Percentiles rank a stretch among this genome's conserved stretches.
Evolutionary conservation across 2,797 vertebrate species (phyloP).

Genomic region (Spinibarbus caldwelli): DNA sequence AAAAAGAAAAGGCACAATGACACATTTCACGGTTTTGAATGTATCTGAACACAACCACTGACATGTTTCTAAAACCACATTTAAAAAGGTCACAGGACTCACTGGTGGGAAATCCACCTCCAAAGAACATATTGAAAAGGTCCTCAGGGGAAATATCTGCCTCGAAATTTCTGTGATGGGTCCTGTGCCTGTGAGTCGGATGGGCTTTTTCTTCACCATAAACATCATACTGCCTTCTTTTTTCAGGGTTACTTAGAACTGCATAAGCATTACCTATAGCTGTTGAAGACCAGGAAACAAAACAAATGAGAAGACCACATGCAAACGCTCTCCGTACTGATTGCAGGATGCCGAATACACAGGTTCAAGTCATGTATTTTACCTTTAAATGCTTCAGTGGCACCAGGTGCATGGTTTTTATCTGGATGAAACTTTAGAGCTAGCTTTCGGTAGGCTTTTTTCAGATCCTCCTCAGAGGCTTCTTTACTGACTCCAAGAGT

Average conservation of each 20-base stretch:
- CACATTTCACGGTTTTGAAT: slow-evolving; percentile 9
- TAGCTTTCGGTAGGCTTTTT: slow-evolving; percentile 95
- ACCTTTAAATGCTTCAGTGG: slow-evolving; percentile 99
- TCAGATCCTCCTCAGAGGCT: slow-evolving; percentile 94
- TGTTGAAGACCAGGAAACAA: slow-evolving; percentile 60
- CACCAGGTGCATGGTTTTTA: slow-evolving; percentile 95
- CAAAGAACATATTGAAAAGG: slow-evolving; percentile 99
- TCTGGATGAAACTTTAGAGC: slow-evolving; percentile 98
- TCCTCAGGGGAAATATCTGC: slow-evolving; percentile 98
- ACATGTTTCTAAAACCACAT: neutral
- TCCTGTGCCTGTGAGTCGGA: slow-evolving; percentile 78
- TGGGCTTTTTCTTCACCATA: slow-evolving; percentile 91
- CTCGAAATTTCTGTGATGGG: slow-evolving; percentile 85
- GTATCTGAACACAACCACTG: neutral
- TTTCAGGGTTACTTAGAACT: slow-evolving; percentile 92
- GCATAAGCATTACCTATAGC: slow-evolving; percentile 96
- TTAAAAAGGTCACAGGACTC: slow-evolving; percentile 66
- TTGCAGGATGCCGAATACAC: neutral
- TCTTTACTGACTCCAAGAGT: slow-evolving; percentile 91
- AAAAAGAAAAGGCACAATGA: neutral
- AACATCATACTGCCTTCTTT: slow-evolving; percentile 94
- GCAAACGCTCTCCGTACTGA: neutral
- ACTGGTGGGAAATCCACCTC: slow-evolving; percentile 96
- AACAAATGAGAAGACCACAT: neutral
- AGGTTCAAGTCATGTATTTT: slow-evolving; percentile 21